Evolutionary conservation across 1,140 invertebrate genomes (phyloP), one percentile per base, ranked within the genome.

Genomic region (Anastrepha obliqua): DNA sequence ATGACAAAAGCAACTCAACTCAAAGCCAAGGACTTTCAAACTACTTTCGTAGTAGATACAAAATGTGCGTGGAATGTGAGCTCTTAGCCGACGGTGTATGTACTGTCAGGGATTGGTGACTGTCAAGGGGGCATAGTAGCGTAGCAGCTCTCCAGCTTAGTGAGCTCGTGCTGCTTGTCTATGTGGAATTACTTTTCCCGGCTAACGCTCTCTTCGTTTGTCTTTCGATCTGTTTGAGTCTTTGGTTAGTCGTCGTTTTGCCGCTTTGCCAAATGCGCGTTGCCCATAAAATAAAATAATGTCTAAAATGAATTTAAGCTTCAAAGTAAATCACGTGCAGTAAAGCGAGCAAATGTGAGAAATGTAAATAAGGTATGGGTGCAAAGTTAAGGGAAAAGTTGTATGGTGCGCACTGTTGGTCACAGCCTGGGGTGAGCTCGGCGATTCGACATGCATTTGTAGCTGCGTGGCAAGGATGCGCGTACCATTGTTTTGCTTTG

Each of bases 231-330:
- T 20, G 2, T 67, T 47, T 47, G 9, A 17, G 70, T 51, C 42
- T 74, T 74, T 74, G 17, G 51, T 15, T 81, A 9, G 74, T 81
- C 74, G 74, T 81, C 74, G 20, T 81, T 81, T 81, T 81, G 74
- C 74, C 74, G 20, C 55, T 81, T 81, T 81, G 74, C 74, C 74
- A 81, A 81, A 58, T 81, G 74, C 74, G 47, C 74, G 74, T 81
- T 81, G 74, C 74, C 74, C 74, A 81, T 88, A 81, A 88, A 81
- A 67, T 88, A 88, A 65, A 88, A 88, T 88, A 86, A 88, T 88
- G 87, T 88, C 81, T 81, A 58, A 85, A 88, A 88, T 86, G 87
- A 88, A 88, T 85, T 88, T 88, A 88, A 88, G 87, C 87, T 85
- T 85, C 81, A 88, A 88, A 88, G 87, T 88, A 88, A 88, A 88